Evolutionary conservation across 2,797 vertebrate genomes (phyloP), one percentile per base, ranked within the genome.

Genomic region (Leuciscus waleckii): DNA sequence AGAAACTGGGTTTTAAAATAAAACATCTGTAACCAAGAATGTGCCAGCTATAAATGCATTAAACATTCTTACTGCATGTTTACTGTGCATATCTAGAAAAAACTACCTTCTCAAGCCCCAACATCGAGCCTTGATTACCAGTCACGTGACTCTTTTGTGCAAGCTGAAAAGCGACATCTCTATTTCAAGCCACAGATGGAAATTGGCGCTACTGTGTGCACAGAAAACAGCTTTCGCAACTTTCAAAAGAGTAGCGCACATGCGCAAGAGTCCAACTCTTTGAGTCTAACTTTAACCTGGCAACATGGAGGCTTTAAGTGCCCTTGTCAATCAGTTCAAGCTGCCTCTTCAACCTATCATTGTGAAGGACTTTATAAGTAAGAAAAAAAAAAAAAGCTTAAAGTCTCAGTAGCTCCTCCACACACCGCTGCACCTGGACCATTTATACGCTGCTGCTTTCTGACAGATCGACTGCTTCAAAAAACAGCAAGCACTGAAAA

Each of bases 331-430:
- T 87, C 75, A 82, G 82, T 58, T 83, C 73, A 84, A 81, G 32
- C 83, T 76, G 81, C 63, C 86, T 82, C 80, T 61, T 77, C 79
- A 90, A 65, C 79, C 74, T 61, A 71, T 77, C 71, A 7, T 14
- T 76, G 26, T 74, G n/a, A 71, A 84, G 75, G 85, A 86, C 37
- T 70, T 88, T 82, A 86, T 81, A 86, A 84, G 63, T 19, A 77
- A 4, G 17, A 6, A 4, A 61, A 71, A 82, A 78, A 32, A 35
- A 76, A 83, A 85, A 71, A 83, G n/a, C 65, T 84, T 79, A 86
- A 87, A 86, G 37, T 83, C 81, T 79, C 80, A 29, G 67, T 54
- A 51, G 74, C 69, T 87, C 69, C 29, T 83, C 67, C 78, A 82
- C 75, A 87, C 58, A 77, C 43, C 56, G 76, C 46, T 11, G 54